Percentiles rank a stretch among this genome's conserved stretches.
Conservation (phyloP, 2,113 vertebrate genomes). For the Barnardius zonarius region DNA sequence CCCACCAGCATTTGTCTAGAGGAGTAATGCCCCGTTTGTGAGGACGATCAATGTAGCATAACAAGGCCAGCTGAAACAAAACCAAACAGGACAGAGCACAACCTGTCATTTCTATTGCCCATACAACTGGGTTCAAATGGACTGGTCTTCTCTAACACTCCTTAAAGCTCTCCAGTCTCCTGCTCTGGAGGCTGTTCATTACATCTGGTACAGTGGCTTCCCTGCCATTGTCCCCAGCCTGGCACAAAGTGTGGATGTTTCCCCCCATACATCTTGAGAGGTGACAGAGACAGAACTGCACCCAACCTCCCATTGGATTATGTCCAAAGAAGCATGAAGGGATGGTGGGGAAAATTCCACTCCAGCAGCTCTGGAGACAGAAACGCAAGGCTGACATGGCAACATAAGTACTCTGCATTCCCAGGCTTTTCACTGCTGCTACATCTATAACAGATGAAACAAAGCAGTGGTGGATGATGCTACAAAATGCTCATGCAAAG, state of each 20-base stretch:
- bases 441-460: neutral
- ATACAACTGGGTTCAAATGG: neutral
- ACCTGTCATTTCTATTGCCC: accelerated
- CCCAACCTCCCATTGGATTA: neutral
- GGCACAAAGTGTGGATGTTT: accelerated
- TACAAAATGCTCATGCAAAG: neutral
- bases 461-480: neutral
- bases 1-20: neutral
- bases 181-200: neutral
- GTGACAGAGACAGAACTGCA: neutral
- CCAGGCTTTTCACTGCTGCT: neutral
- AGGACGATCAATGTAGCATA: neutral
- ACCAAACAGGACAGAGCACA: neutral
- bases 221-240: neutral
- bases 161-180: neutral
- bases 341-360: neutral
- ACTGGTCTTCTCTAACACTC: neutral
- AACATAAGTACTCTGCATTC: neutral
- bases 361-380: neutral
- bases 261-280: accelerated
- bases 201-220: neutral
- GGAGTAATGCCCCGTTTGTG: neutral
- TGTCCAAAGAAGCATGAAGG: accelerated
- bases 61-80: neutral
- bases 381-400: neutral